These are phyloP conservation scores for Agrotis puta DNA, from an alignment of 2,888 invertebrate genomes.

Conservation along the genomic window DNA sequence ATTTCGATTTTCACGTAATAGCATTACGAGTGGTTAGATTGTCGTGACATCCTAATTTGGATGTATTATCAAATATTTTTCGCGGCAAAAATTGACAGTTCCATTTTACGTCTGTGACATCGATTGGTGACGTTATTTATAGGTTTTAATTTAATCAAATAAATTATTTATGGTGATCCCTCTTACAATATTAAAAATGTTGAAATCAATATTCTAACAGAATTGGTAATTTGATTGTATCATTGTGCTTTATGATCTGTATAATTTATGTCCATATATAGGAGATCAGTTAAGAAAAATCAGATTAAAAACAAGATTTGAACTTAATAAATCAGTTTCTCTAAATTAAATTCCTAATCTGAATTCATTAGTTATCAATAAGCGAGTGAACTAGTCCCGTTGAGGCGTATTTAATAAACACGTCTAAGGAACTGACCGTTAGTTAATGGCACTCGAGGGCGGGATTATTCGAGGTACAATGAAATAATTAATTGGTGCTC, in stretches of 20 bases:
- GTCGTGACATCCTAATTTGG: conserved; percentile 79
- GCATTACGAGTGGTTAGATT: conserved; percentile 74
- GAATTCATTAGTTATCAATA: conserved; percentile 61
- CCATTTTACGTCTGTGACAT: conserved; percentile 54
- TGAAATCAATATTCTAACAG: conserved; percentile 38
- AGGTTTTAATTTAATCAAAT: conserved; percentile 55
- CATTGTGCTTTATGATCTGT: conserved; percentile 34
- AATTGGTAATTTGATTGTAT: conserved; percentile 38
- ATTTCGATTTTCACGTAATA: conserved; percentile 80
- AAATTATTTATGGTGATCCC: conserved; percentile 40
- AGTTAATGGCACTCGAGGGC: conserved; percentile 86
- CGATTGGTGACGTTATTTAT: conserved; percentile 54
- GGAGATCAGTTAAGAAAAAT: conserved; percentile 33
- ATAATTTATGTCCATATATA: conserved; percentile 35
- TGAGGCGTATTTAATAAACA: conserved; percentile 87
- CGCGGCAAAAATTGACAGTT: conserved; percentile 63
- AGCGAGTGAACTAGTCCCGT: conserved; percentile 74
- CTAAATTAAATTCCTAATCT: conserved; percentile 58
- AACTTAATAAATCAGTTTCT: conserved; percentile 55
- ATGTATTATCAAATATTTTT: conserved; percentile 65
- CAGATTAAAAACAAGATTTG: conserved; percentile 41
- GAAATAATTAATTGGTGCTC: conserved; percentile 90
- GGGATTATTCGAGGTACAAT: conserved; percentile 84
- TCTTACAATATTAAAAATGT: conserved; percentile 22
- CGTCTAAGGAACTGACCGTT: conserved; percentile 88